Conservation (phyloP, 2,888 invertebrate species). For the Lathronympha strigana region DNA sequence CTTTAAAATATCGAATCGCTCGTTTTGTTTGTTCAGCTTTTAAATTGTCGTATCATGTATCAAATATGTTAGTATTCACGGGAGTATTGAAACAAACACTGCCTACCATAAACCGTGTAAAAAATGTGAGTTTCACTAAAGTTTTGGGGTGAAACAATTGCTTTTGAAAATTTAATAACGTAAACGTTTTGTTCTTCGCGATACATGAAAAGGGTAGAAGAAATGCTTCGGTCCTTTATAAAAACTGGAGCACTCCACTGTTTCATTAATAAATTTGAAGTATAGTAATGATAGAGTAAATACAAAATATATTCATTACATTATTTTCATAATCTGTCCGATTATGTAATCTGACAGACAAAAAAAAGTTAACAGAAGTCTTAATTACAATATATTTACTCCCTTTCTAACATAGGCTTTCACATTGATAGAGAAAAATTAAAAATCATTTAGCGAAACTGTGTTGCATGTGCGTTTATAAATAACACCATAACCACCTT, state of each 20-base stretch:
- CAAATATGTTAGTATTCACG: constrained; percentile 45
- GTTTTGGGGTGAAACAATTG: constrained; percentile 63
- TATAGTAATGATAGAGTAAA: background rate
- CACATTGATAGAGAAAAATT: too few relatives aligned
- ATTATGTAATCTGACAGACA: too few relatives aligned
- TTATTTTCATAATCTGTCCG: too few relatives aligned
- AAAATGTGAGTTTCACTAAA: constrained; percentile 64
- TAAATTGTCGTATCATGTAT: background rate
- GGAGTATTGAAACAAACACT: constrained; percentile 41
- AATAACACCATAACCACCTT: too few relatives aligned
- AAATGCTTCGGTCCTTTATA: constrained; percentile 11
- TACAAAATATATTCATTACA: too few relatives aligned
- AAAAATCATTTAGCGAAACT: too few relatives aligned
- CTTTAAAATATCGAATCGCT: too few relatives aligned
- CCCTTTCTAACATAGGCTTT: too few relatives aligned
- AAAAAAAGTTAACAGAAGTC: too few relatives aligned
- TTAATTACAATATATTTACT: too few relatives aligned
- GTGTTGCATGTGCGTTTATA: too few relatives aligned
- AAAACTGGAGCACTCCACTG: background rate
- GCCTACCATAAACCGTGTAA: constrained; percentile 58
- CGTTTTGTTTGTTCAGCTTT: background rate
- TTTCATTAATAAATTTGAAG: background rate
- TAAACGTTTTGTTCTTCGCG: constrained; percentile 50
- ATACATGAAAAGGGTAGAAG: constrained; percentile 40
- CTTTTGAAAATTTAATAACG: constrained; percentile 56